Evolutionary conservation across 2,113 vertebrate species (phyloP).

Genomic region (Brachypteracias leptosomus): DNA sequence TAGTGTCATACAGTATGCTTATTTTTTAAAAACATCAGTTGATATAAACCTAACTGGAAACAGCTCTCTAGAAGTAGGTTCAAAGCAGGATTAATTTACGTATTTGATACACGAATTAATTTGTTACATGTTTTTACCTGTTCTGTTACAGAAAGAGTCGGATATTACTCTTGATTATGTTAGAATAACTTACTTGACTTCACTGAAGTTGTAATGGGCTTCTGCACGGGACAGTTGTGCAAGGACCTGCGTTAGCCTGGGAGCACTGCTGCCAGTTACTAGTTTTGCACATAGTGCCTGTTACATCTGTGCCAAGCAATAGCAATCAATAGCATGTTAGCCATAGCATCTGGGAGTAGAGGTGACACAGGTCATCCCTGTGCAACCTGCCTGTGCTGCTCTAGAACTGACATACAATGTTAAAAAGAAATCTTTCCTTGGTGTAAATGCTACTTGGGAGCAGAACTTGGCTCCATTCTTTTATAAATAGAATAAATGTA

Average conservation of each 20-base stretch:
- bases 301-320: background rate
- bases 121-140: background rate
- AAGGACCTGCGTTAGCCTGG: background rate
- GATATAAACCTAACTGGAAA: background rate
- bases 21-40: background rate
- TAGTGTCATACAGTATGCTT: background rate
- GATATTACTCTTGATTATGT: background rate
- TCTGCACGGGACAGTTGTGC: rapidly evolving
- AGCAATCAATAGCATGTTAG: background rate
- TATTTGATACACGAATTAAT: background rate
- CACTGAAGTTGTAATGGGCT: background rate
- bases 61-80: background rate
- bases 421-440: background rate
- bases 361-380: background rate
- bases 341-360: background rate
- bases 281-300: background rate
- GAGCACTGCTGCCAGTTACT: background rate
- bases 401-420: background rate
- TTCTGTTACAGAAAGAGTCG: background rate
- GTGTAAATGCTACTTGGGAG: background rate
- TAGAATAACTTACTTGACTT: background rate
- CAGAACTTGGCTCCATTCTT: background rate
- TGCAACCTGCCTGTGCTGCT: background rate
- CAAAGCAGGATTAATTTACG: rapidly evolving
- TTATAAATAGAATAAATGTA: background rate